Conservation (phyloP, 2,113 vertebrate species). For the Marmota monax region DNA sequence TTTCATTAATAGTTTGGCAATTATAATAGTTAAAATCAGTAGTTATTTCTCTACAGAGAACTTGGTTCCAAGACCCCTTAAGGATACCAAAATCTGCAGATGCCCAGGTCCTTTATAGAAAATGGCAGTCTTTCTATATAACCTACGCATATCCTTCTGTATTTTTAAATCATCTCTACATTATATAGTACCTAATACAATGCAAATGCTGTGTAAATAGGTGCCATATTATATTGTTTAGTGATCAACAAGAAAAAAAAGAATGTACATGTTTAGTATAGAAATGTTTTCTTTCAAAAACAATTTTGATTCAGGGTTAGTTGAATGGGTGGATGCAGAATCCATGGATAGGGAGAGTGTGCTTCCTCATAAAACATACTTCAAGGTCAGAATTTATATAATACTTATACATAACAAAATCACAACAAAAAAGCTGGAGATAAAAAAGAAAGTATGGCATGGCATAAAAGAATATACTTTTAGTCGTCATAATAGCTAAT, state of each 20-base stretch:
- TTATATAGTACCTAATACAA: not conserved
- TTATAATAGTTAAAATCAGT: not conserved
- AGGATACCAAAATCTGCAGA: not conserved
- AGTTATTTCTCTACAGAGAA: not conserved
- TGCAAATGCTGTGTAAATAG: not conserved
- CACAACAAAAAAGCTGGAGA: not conserved
- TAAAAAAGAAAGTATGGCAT: not conserved
- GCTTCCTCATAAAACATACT: constrained; percentile 50
- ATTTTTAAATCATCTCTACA: not conserved
- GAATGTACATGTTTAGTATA: not conserved
- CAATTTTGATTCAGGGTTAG: not conserved
- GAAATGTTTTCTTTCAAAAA: not conserved
- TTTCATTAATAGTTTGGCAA: constrained; percentile 31
- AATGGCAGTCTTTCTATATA: not conserved
- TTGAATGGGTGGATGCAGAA: not conserved
- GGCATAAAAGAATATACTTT: not conserved
- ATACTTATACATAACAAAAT: not conserved
- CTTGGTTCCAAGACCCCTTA: not conserved
- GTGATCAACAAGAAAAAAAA: not conserved
- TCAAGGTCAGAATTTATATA: constrained; percentile 19
- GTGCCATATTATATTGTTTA: not conserved
- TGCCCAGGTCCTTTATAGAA: not conserved
- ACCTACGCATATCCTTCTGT: not conserved
- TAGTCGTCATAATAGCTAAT: not conserved
- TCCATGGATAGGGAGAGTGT: not conserved